Base-by-base conservation (phyloP, 2,888 invertebrate species). In the Tetragnatha montana region DNA sequence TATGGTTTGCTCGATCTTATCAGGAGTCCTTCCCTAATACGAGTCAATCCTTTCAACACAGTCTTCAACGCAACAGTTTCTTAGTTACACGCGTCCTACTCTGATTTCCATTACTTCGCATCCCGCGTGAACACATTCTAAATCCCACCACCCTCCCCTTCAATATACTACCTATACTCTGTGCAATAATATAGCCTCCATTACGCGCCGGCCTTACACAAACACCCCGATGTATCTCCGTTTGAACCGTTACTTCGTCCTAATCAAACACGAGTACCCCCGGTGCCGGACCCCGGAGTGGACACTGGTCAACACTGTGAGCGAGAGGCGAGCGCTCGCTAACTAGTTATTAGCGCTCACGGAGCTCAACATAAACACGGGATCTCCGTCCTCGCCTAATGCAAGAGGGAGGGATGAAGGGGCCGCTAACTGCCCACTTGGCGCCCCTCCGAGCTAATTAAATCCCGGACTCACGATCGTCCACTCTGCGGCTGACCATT, bases 401-500 rank as follows among this genome's bases (percentile, higher is more conserved):
- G 17, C 47, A n/a, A 4, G 1, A 35, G n/a, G 35, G 35, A n/a
- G 69, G 14, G 68, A 50, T 10, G 21, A 70, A 76, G 87, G 78
- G 78, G 75, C 60, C 70, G 82, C 82, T 89, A 84, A 89, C 89
- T 89, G 89, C 83, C 88, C 88, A 80, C 88, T 88, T 82, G 75
- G 80, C 83, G 74, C 49, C 78, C 80, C 71, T 51, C 80, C 86
- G 86, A 74, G 71, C 80, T 89, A 89, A 89, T 89, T 89, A 89
- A 89, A 89, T 88, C 89, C 84, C 75, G 51, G 80, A 83, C 80
- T 89, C 83, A 85, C 84, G 89, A 89, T 68, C 81, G 89, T 60
- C 79, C 82, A 78, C 89, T 82, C 89, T 89, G 89, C 69, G 89
- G 89, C 89, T 89, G 89, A 89, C 89, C 89, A 89, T 60, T 89